A percentile compares a stretch with the other conserved stretches of the same genome.
phyloP scores from a whole-genome alignment of 1,140 invertebrate species.

The Papilio machaon region DNA sequence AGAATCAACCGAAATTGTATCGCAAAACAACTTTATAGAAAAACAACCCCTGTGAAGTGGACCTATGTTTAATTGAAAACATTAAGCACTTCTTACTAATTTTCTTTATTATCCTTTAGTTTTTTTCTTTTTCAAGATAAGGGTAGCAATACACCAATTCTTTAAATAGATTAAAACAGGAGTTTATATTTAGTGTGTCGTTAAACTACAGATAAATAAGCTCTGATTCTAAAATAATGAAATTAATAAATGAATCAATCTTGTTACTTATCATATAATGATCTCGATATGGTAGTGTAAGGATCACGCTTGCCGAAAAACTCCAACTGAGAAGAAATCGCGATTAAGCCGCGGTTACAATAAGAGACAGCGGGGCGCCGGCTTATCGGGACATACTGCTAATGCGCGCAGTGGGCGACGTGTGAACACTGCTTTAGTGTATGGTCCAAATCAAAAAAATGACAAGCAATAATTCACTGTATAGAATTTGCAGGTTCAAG shows the following conservation, averaged over 20 bases:
- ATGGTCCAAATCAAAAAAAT: slow-evolving; percentile 43
- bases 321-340: slow-evolving; percentile 38
- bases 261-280: slow-evolving; percentile 25
- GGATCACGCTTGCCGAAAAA: slow-evolving; percentile 36
- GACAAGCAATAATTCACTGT: neutral
- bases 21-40: too few species aligned
- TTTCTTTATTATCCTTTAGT: neutral
- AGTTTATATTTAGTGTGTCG: neutral
- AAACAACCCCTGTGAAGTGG: too few species aligned
- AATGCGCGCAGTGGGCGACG: slow-evolving; percentile 71
- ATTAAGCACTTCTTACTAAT: too few species aligned
- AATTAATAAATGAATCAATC: neutral
- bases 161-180: too few species aligned
- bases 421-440: slow-evolving; percentile 66
- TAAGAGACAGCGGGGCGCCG: slow-evolving; percentile 77
- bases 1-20: too few species aligned
- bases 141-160: neutral
- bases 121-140: neutral
- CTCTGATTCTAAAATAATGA: neutral
- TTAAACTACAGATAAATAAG: neutral
- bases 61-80: too few species aligned
- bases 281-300: slow-evolving; percentile 1
- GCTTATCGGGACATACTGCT: slow-evolving; percentile 61
- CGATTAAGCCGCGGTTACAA: slow-evolving; percentile 74
- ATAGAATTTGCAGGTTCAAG: too few species aligned